phyloP scores from a whole-genome alignment of 2,113 vertebrate genomes.

The Mesembrinibis cayennensis region DNA sequence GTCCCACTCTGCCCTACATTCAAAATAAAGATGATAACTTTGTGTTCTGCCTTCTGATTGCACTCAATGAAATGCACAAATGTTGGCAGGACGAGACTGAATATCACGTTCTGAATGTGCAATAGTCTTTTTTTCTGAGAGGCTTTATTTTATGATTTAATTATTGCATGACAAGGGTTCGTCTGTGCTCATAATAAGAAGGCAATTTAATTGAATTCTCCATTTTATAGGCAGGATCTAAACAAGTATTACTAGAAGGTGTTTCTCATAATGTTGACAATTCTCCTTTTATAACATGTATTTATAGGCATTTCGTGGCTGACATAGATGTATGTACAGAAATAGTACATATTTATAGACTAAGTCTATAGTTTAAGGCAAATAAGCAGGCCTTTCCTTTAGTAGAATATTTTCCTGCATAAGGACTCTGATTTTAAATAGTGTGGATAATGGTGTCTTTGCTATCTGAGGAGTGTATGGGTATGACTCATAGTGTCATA shows the following conservation, averaged over 20 bases:
- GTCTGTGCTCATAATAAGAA: background rate
- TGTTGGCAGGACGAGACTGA: background rate
- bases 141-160: slow-evolving; percentile 7
- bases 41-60: background rate
- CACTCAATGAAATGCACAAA: background rate
- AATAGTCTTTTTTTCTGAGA: background rate
- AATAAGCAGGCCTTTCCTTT: background rate
- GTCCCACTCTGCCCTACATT: background rate
- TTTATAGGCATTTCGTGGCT: background rate
- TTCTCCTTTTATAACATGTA: background rate
- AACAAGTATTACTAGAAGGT: slow-evolving; percentile 25
- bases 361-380: slow-evolving; percentile 4
- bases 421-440: slow-evolving; percentile 24
- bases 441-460: slow-evolving; percentile 45
- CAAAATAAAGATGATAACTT: background rate
- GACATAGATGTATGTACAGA: background rate
- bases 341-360: background rate
- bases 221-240: background rate
- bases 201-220: slow-evolving; percentile 1
- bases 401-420: background rate
- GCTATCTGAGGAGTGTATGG: slow-evolving; percentile 19
- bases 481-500: slow-evolving; percentile 68
- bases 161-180: background rate
- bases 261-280: background rate
- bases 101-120: background rate